Evolutionary conservation across 2,797 vertebrate species (phyloP).

Genomic region (Sebastolobus altivelis): DNA sequence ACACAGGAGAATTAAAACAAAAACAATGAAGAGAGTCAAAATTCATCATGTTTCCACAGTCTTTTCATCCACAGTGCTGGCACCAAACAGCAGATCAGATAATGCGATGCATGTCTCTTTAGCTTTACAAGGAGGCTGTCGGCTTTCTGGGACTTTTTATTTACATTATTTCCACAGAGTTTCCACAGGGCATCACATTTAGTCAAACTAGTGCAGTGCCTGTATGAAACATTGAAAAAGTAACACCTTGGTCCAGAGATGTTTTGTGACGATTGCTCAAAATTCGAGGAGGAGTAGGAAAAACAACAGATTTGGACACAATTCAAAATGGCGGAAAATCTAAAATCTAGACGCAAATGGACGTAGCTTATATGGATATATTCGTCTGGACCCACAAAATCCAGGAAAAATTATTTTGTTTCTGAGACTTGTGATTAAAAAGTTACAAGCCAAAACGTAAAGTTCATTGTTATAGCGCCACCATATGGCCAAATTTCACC

Average conservation of each 20-base stretch:
- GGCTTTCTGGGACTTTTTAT: constrained; percentile 1
- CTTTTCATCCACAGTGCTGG: not conserved
- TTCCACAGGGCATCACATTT: not conserved
- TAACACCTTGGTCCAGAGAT: no score
- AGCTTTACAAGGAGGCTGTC: constrained; percentile 7
- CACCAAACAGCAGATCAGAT: constrained; percentile 7
- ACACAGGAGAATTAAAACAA: not conserved
- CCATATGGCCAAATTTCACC: not conserved
- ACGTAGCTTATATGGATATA: no score
- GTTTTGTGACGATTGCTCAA: no score
- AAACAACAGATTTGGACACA: no score
- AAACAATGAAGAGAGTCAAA: constrained; percentile 6
- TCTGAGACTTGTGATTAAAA: not conserved
- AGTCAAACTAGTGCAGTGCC: not conserved
- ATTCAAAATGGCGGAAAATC: no score
- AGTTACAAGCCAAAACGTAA: not conserved
- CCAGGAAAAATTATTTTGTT: not conserved
- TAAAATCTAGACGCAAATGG: no score
- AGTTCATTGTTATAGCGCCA: not conserved
- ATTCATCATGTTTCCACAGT: not conserved
- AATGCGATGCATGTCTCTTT: not conserved
- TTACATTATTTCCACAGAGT: not conserved
- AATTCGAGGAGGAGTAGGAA: no score
- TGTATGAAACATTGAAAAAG: no score
- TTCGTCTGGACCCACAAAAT: no score